Percentiles rank a stretch among this genome's conserved stretches.
phyloP scores from a whole-genome alignment of 2,113 vertebrate species.

The Paradoxurus hermaphroditus region DNA sequence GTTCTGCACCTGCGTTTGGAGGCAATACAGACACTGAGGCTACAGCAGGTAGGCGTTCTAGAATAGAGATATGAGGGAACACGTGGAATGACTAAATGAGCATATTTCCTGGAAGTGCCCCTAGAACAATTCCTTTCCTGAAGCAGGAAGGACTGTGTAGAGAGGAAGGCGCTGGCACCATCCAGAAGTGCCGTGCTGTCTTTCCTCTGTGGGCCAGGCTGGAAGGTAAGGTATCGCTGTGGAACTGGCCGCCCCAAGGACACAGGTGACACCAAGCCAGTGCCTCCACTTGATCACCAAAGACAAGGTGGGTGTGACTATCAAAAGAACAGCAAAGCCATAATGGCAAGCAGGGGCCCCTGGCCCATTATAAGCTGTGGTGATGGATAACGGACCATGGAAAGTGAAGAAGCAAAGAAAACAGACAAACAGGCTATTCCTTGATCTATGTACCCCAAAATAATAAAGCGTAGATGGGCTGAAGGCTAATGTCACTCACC shows the following conservation, averaged over 20 bases:
- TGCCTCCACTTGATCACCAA: not conserved
- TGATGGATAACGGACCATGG: not conserved
- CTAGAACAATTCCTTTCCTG: not conserved
- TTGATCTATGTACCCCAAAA: not conserved
- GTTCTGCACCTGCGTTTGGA: not conserved
- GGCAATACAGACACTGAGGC: not conserved
- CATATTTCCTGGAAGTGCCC: not conserved
- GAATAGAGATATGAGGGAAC: not conserved
- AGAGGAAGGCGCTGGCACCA: not conserved
- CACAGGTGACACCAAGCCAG: not conserved
- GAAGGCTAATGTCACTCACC: not conserved
- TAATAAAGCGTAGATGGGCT: not conserved
- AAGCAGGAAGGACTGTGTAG: not conserved
- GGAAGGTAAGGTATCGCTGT: not conserved
- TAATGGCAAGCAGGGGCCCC: too few species aligned
- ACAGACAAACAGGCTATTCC: not conserved
- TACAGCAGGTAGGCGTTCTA: not conserved
- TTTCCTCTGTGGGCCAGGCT: not conserved
- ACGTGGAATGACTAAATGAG: not conserved
- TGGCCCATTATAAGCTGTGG: not conserved
- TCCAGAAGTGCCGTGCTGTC: not conserved
- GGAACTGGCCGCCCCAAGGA: not conserved
- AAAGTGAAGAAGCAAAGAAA: not conserved
- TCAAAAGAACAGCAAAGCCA: not conserved
- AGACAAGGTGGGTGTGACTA: not conserved